Evolutionary conservation across 2,888 invertebrate genomes (phyloP).

Genomic region (Gerris lacustris): DNA sequence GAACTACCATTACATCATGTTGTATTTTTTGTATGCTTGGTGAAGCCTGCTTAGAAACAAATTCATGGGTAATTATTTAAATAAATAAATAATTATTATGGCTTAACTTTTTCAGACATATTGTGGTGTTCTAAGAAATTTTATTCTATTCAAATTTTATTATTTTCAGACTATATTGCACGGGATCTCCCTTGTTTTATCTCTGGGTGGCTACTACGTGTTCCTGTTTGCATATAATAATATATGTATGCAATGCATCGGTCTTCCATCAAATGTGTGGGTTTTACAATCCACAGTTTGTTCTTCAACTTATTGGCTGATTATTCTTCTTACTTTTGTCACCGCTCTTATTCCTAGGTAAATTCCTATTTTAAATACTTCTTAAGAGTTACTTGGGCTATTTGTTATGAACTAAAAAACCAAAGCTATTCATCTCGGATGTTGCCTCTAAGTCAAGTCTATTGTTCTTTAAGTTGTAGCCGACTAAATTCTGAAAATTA

Average conservation of each 20-base stretch:
- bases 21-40: constrained; percentile 77
- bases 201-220: constrained; percentile 66
- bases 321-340: constrained; percentile 61
- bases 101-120: neutral
- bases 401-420: too few species aligned
- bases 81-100: neutral
- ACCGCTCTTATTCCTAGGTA: constrained; percentile 74
- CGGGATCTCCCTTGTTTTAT: constrained; percentile 59
- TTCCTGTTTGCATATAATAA: constrained; percentile 77
- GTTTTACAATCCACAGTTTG: constrained; percentile 66
- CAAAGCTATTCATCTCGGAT: too few species aligned
- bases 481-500: too few species aligned
- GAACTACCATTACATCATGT: constrained; percentile 70
- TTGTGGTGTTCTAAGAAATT: constrained; percentile 2
- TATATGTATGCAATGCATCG: constrained; percentile 66
- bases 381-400: too few species aligned
- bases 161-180: constrained; percentile 69
- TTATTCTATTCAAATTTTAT: constrained; percentile 3
- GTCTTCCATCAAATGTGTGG: constrained; percentile 76
- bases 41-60: constrained; percentile 79
- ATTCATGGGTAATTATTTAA: constrained; percentile 69
- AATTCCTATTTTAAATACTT: constrained; percentile 23
- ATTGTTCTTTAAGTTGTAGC: too few species aligned
- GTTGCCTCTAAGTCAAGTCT: too few species aligned
- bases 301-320: constrained; percentile 68